A percentile compares a stretch with the other conserved stretches of the same genome.
Conservation (phyloP, 2,888 invertebrate species). For the Sinelater perroti region DNA sequence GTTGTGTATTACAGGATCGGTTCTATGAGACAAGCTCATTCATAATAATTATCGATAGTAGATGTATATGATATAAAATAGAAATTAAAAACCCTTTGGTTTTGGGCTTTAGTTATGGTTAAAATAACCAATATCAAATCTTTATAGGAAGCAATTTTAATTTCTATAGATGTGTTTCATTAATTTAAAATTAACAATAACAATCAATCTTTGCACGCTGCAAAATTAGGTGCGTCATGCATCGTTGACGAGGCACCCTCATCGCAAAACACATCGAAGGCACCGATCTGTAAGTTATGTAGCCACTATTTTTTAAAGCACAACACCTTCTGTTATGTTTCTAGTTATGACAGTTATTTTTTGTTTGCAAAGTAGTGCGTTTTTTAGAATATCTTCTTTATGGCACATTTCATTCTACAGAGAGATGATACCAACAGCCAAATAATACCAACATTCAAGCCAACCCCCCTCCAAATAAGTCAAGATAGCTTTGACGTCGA, state of each 20-base stretch:
- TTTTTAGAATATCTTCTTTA: not conserved
- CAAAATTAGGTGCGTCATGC: slow-evolving; percentile 72
- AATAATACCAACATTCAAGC: slow-evolving; percentile 29
- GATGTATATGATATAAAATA: no score
- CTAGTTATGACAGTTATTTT: slow-evolving; percentile 1
- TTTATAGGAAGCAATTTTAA: no score
- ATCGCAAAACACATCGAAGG: slow-evolving; percentile 72
- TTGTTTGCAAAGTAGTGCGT: slow-evolving; percentile 30
- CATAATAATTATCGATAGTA: no score
- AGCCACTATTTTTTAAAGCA: not conserved
- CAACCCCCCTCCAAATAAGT: slow-evolving; percentile 43
- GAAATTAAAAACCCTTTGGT: no score
- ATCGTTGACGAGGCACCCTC: slow-evolving; percentile 73
- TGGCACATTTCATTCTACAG: slow-evolving; percentile 39
- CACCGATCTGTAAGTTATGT: slow-evolving; percentile 73
- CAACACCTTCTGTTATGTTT: not conserved
- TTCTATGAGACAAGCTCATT: no score
- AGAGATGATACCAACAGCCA: slow-evolving; percentile 54
- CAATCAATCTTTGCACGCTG: slow-evolving; percentile 47
- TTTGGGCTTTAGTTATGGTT: no score
- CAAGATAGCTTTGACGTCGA: slow-evolving; percentile 34
- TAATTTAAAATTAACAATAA: no score
- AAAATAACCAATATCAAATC: no score
- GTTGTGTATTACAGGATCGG: no score
- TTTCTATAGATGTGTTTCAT: no score